These are phyloP conservation scores for Microtus montanus DNA, from an alignment of 2,113 vertebrate genomes.

Conservation along the genomic window DNA sequence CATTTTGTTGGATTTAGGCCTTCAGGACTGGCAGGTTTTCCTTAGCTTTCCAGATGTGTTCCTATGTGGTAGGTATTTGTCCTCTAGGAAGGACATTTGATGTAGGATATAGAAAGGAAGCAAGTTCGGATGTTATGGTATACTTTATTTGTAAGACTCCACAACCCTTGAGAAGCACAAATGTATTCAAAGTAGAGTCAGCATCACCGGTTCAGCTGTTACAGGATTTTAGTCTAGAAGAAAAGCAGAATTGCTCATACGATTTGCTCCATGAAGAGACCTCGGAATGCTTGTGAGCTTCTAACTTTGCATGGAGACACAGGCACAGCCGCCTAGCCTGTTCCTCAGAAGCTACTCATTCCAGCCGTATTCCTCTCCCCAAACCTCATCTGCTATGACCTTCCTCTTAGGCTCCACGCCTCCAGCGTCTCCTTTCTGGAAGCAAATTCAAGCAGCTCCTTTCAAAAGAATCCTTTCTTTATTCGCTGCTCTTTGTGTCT, in stretches of 20 bases:
- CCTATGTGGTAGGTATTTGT: background rate
- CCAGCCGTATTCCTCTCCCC: background rate
- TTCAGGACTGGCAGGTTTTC: background rate
- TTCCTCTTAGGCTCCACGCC: background rate
- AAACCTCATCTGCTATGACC: background rate
- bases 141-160: background rate
- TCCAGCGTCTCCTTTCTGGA: background rate
- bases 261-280: background rate
- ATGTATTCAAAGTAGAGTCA: background rate
- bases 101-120: background rate
- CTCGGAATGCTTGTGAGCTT: background rate
- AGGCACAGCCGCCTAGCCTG: background rate
- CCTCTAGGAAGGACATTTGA: background rate
- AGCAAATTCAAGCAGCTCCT: background rate
- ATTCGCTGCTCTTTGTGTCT: background rate
- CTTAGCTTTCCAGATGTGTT: background rate
- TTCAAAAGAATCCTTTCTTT: background rate
- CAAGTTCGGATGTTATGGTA: background rate
- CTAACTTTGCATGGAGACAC: background rate
- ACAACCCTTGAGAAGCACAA: background rate
- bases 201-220: background rate
- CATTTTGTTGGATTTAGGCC: slow-evolving; percentile 35
- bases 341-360: background rate
- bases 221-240: background rate
- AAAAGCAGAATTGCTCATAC: background rate